Evolutionary conservation across 2,888 invertebrate species (phyloP), one percentile per base, ranked within the genome.

Genomic region (Altica lythri): DNA sequence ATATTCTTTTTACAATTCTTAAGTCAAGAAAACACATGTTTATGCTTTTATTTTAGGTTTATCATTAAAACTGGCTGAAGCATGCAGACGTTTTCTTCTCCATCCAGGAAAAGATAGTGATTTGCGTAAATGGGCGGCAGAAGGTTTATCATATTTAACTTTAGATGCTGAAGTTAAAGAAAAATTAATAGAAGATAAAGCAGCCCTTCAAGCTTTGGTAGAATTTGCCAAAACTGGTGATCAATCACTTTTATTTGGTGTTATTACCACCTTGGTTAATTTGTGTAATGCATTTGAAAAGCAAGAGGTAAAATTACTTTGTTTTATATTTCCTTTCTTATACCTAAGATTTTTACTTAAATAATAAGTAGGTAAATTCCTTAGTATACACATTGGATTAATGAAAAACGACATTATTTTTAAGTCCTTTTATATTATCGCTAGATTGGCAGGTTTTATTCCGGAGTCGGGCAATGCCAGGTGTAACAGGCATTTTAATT

Each of bases 141-240:
- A 98, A 79, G 97, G 97, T 1, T 81, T 99, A 4, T 95, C 97
- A 0, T 99, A 97, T 72, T 80, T 99, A 4, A 95, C 97, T 0
- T 81, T 99, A 51, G 98, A 99, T 79, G 99, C 96, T 6, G 98
- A 99, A 76, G 95, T 99, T 0, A 99, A 99, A 74, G 98, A 99
- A 74, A 95, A 94, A 47, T 77, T 99, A 29, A 87, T 95, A 37
- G 90, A 92, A 72, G 97, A 99, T 72, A 83, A 79, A 70, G 71
- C 85, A 12, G 92, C 95, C 1, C 79, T 99, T 47, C 84, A 86
- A 68, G 88, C 95, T 1, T 83, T 98, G 52, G 89, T 97, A 68
- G 92, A 94, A 70, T 77, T 98, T 46, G 95, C 95, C 0, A 90
- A 88, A 78, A 85, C 83, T 46, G 94, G 92, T 1, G 90, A 93